Percentiles rank a stretch among this genome's conserved stretches.
These are phyloP conservation scores for Actias luna DNA, from an alignment of 2,888 invertebrate species.

Conservation along the genomic window DNA sequence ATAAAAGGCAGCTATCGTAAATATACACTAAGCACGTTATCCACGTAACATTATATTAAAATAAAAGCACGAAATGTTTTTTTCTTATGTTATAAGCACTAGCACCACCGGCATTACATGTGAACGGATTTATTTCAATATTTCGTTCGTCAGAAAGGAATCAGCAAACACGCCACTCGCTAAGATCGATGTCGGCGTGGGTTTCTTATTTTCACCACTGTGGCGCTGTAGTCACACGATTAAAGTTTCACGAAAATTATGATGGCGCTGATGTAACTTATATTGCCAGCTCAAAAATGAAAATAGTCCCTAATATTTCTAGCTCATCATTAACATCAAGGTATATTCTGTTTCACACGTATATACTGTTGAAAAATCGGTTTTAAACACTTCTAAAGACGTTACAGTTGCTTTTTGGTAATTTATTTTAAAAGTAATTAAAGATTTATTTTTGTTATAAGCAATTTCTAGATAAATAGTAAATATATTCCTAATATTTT, in stretches of 20 bases:
- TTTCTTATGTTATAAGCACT: conserved; percentile 65
- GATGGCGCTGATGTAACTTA: background rate
- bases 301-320: background rate
- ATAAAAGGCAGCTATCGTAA: conserved; percentile 52
- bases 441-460: too few species aligned
- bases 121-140: conserved; percentile 61
- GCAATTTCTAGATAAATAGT: too few species aligned
- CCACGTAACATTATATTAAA: conserved; percentile 66
- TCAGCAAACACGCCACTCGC: conserved; percentile 64
- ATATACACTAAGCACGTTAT: conserved; percentile 76
- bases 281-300: background rate
- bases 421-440: too few species aligned
- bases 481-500: too few species aligned
- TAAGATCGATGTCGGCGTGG: conserved; percentile 73
- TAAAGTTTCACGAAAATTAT: background rate
- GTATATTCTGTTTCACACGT: too few species aligned
- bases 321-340: background rate
- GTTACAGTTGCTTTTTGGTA: too few species aligned
- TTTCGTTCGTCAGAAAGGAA: conserved; percentile 67
- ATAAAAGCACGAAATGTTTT: conserved; percentile 64
- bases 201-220: conserved; percentile 61
- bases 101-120: conserved; percentile 75
- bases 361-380: too few species aligned
- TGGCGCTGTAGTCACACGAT: conserved; percentile 44
- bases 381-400: too few species aligned